These are phyloP conservation scores for Sitobion miscanthi DNA, from an alignment of 1,140 invertebrate genomes.

Conservation along the genomic window DNA sequence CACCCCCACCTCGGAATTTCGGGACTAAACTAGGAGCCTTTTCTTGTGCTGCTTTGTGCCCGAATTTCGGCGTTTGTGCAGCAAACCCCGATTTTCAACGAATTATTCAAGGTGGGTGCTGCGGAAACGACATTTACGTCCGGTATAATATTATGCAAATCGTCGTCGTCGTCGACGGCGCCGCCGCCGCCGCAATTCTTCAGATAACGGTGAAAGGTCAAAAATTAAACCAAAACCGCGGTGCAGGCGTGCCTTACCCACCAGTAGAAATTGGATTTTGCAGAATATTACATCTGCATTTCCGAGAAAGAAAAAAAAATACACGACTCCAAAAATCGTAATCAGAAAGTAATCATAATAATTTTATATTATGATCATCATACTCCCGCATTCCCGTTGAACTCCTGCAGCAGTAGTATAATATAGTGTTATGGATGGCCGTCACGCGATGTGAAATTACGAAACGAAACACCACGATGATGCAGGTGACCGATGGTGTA, in stretches of 20 bases:
- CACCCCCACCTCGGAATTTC: too few species aligned
- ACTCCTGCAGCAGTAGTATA: not conserved
- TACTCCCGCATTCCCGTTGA: not conserved
- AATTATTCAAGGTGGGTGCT: too few species aligned
- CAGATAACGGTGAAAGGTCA: not conserved
- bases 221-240: not conserved
- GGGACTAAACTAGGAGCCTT: too few species aligned
- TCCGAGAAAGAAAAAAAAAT: not conserved
- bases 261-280: not conserved
- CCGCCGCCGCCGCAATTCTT: not conserved
- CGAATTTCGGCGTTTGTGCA: too few species aligned
- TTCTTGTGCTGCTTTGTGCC: too few species aligned
- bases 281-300: not conserved
- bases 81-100: too few species aligned
- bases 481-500: not conserved
- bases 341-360: not conserved
- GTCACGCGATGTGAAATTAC: not conserved
- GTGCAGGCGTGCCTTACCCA: not conserved
- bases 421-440: not conserved
- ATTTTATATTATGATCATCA: not conserved
- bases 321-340: not conserved
- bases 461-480: not conserved
- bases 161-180: not conserved
- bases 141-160: slow-evolving; percentile 32
- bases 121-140: too few species aligned